A percentile compares a stretch with the other conserved stretches of the same genome.
Evolutionary conservation across 2,888 invertebrate genomes (phyloP).

Genomic region (Torymus auratus): DNA sequence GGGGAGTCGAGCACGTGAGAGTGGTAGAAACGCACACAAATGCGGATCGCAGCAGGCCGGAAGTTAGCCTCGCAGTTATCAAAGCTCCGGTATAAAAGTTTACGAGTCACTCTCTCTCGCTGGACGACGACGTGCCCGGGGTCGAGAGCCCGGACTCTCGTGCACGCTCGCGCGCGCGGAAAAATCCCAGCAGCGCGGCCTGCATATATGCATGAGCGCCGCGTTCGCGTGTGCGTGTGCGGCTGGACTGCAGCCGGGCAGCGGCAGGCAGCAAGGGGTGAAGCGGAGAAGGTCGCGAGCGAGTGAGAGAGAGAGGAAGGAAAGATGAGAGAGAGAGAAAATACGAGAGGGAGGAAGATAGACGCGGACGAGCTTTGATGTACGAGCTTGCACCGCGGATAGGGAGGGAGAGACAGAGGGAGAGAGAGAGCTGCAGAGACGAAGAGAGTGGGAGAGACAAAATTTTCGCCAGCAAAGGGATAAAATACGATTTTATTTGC

Average conservation of each 20-base stretch:
- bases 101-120: slow-evolving; percentile 64
- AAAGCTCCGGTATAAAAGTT: slow-evolving; percentile 73
- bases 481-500: slow-evolving; percentile 76
- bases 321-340: slow-evolving; percentile 49
- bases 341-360: slow-evolving; percentile 51
- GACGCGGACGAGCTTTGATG: slow-evolving; percentile 73
- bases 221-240: background rate
- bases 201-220: background rate
- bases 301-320: slow-evolving; percentile 47
- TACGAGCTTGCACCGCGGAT: slow-evolving; percentile 70
- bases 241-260: slow-evolving; percentile 61
- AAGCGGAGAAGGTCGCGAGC: slow-evolving; percentile 51
- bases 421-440: slow-evolving; percentile 51
- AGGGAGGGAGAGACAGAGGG: slow-evolving; percentile 63
- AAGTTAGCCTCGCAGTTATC: slow-evolving; percentile 72
- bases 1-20: background rate
- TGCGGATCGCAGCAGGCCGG: slow-evolving; percentile 64
- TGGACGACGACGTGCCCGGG: slow-evolving; percentile 19
- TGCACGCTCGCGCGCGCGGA: slow-evolving; percentile 9
- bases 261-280: slow-evolving; percentile 57
- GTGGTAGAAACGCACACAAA: background rate
- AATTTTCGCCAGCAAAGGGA: slow-evolving; percentile 74
- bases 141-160: slow-evolving; percentile 27
- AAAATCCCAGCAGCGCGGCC: slow-evolving; percentile 29
- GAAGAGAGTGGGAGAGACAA: slow-evolving; percentile 66